A percentile compares a stretch with the other conserved stretches of the same genome.
These are phyloP conservation scores for Petromus typicus DNA, from an alignment of 2,113 vertebrate genomes.

Conservation along the genomic window DNA sequence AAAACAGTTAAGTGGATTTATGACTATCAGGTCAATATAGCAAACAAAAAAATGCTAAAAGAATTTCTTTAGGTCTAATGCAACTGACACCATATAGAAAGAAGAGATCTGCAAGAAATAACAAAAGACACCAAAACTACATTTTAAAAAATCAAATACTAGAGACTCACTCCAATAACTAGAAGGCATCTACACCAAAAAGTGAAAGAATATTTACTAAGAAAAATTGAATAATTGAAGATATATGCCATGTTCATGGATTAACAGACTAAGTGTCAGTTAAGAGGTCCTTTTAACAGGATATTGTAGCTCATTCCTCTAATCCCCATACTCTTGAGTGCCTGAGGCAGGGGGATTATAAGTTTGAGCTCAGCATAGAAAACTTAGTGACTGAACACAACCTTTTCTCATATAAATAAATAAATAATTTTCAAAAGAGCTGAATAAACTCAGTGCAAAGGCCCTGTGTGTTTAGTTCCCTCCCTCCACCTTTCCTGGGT, in stretches of 20 bases:
- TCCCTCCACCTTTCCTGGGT: background rate
- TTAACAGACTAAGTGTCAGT: background rate
- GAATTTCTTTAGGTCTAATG: background rate
- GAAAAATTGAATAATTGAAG: constrained; percentile 31
- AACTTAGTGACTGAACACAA: background rate
- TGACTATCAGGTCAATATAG: background rate
- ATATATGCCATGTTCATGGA: background rate
- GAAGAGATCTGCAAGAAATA: background rate
- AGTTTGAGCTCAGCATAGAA: background rate
- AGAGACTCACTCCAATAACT: background rate
- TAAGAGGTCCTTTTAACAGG: background rate
- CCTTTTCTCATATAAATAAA: background rate
- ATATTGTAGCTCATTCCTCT: background rate
- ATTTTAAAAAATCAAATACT: background rate
- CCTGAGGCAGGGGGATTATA: background rate
- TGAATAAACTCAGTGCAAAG: background rate
- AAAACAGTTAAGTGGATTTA: background rate
- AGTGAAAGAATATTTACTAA: background rate
- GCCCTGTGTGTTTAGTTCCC: background rate
- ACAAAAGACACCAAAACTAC: background rate
- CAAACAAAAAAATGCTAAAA: background rate
- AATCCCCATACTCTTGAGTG: background rate
- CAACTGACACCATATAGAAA: background rate
- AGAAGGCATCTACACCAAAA: background rate
- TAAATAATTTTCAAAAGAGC: too few species aligned